Conservation (phyloP, 64 coral and sea anemone genomes). For the Pocillopora damicornis region DNA sequence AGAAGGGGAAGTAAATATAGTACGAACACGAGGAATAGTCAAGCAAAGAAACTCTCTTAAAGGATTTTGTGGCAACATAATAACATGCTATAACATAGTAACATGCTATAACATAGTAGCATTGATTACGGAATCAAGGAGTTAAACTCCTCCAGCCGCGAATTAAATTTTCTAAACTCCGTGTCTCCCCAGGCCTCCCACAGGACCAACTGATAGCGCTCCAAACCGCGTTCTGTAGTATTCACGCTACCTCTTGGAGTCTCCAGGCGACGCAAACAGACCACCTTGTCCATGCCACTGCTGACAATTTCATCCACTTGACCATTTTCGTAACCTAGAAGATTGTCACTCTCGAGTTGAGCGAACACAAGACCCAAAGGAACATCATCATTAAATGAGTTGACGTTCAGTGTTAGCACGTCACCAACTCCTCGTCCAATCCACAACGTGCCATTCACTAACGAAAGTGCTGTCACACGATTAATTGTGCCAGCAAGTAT, state of each 20-base stretch:
- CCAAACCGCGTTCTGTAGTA: constrained; percentile 53
- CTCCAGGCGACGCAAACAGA: constrained; percentile 79
- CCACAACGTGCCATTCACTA: constrained; percentile 70
- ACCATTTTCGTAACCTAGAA: constrained; percentile 61
- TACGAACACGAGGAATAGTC: no score
- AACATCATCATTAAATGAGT: constrained; percentile 25
- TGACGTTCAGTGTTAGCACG: constrained; percentile 75
- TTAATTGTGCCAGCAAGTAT: constrained; percentile 54
- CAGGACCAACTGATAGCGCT: constrained; percentile 79
- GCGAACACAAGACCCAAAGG: constrained; percentile 69
- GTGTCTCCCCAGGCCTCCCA: constrained; percentile 84
- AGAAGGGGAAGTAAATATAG: no score
- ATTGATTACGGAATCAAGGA: constrained; percentile 6
- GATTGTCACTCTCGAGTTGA: constrained; percentile 68
- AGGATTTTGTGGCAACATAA: no score
- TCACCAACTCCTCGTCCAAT: constrained; percentile 72
- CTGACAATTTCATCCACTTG: constrained; percentile 78
- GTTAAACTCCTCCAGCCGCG: constrained; percentile 65
- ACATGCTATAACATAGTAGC: no score
- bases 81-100: no score
- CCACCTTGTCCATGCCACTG: constrained; percentile 81
- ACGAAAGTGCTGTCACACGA: constrained; percentile 42
- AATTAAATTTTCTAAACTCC: constrained; percentile 58
- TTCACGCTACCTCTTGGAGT: constrained; percentile 13
- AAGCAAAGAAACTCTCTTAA: no score